phyloP scores from a whole-genome alignment of 2,113 vertebrate species.

The Oryzias celebensis region DNA sequence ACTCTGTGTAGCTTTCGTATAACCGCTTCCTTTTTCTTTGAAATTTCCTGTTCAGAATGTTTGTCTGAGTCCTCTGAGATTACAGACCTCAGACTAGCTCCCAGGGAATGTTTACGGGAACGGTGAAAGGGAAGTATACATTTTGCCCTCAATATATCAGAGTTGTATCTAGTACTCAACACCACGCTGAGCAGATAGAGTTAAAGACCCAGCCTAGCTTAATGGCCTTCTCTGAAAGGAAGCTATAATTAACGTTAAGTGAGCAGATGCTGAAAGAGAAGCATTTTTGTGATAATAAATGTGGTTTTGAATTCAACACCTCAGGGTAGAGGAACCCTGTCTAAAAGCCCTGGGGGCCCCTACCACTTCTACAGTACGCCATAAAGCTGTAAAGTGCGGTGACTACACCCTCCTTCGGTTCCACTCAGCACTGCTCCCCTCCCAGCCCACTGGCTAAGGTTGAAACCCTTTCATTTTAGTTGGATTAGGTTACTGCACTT shows the following conservation, averaged over 20 bases:
- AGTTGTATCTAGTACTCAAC: conserved; percentile 37
- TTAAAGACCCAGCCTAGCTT: conserved; percentile 55
- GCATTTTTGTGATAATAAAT: conserved; percentile 73
- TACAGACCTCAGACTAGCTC: conserved; percentile 18
- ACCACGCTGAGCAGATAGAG: conserved; percentile 34
- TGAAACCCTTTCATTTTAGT: conserved; percentile 72
- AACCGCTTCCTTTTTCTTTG: conserved; percentile 8
- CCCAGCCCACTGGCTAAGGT: conserved; percentile 67
- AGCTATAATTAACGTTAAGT: conserved; percentile 80
- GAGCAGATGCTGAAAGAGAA: conserved; percentile 80
- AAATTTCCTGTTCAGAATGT: conserved; percentile 24
- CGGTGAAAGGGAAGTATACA: conserved; percentile 29
- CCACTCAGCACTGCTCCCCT: conserved; percentile 46
- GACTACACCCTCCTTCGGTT: conserved; percentile 59
- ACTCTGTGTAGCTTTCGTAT: conserved; percentile 12
- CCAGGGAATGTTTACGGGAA: conserved; percentile 43
- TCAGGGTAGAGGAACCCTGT: conserved; percentile 71
- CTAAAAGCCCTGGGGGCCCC: conserved; percentile 71
- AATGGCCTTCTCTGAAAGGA: conserved; percentile 67
- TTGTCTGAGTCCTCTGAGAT: conserved; percentile 21
- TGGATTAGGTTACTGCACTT: conserved; percentile 78
- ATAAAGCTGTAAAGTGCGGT: conserved; percentile 65
- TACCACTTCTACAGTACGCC: conserved; percentile 64
- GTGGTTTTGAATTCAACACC: conserved; percentile 81
- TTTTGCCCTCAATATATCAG: conserved; percentile 44